Conservation (phyloP, 2,888 invertebrate species). For the Drosophila birchii region DNA sequence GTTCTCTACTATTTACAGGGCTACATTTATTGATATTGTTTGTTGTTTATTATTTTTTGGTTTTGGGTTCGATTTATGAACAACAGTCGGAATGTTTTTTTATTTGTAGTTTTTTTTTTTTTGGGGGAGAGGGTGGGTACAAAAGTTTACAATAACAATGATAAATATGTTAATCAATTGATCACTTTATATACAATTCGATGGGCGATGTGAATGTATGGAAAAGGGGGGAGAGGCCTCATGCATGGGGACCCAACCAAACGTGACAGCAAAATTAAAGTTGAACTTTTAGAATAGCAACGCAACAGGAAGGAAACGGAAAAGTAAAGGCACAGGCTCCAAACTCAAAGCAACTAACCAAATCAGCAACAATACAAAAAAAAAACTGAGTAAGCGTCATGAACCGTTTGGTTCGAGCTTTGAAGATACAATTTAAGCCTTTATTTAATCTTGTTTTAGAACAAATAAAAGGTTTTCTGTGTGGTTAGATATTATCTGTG, state of each 20-base stretch:
- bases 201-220: conserved; percentile 50
- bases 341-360: conserved; percentile 14
- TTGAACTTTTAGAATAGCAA: not conserved
- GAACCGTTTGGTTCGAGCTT: not conserved
- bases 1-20: conserved; percentile 82
- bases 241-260: conserved; percentile 10
- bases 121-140: conserved; percentile 60
- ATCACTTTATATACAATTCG: conserved; percentile 69
- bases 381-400: conserved; percentile 2
- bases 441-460: not conserved
- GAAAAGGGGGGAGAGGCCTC: not conserved
- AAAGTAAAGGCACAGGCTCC: not conserved
- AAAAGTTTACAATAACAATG: conserved; percentile 78
- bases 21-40: conserved; percentile 63
- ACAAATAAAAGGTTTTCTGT: not conserved
- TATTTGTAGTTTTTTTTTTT: conserved; percentile 15
- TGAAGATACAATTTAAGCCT: conserved; percentile 15
- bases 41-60: conserved; percentile 24
- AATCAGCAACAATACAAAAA: conserved; percentile 28
- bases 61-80: conserved; percentile 50
- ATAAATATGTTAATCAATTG: conserved; percentile 76
- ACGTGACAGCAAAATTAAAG: not conserved
- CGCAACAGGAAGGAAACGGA: not conserved
- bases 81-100: conserved; percentile 71
- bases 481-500: no score